A percentile compares a stretch with the other conserved stretches of the same genome.
Conservation (phyloP, 1,140 invertebrate species). For the Drosophila malerkotliana region DNA sequence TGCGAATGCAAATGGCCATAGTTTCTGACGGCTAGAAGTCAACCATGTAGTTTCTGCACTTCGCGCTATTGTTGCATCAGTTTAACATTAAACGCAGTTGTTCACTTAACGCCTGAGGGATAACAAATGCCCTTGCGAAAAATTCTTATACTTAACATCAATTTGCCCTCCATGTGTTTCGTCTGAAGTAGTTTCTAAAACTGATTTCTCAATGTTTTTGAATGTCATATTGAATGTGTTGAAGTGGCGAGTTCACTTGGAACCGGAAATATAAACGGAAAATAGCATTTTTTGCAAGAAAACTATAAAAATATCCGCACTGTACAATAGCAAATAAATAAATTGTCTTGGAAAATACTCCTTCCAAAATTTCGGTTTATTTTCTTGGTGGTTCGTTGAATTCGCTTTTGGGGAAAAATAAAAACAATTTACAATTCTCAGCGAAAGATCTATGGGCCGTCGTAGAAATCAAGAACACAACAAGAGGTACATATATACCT, state of each 20-base stretch:
- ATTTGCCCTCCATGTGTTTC: slow-evolving; percentile 57
- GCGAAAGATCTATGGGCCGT: too few species aligned
- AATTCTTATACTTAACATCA: slow-evolving; percentile 80
- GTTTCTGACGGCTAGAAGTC: slow-evolving; percentile 57
- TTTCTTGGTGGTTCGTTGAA: neutral
- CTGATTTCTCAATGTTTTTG: slow-evolving; percentile 53
- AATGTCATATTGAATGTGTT: slow-evolving; percentile 68
- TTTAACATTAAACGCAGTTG: slow-evolving; percentile 76
- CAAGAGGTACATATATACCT: too few species aligned
- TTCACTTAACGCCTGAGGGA: slow-evolving; percentile 78
- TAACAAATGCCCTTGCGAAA: slow-evolving; percentile 76
- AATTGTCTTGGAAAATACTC: neutral
- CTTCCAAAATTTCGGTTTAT: neutral
- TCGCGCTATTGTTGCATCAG: slow-evolving; percentile 18
- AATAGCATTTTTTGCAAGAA: slow-evolving; percentile 35
- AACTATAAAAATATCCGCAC: slow-evolving; percentile 26
- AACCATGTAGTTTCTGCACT: slow-evolving; percentile 27
- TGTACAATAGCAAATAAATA: neutral
- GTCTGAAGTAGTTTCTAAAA: slow-evolving; percentile 23
- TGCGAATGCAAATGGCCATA: slow-evolving; percentile 78
- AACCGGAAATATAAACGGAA: slow-evolving; percentile 32
- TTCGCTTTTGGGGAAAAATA: neutral
- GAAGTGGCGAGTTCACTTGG: neutral
- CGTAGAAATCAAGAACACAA: too few species aligned
- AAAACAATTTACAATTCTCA: neutral